Evolutionary conservation across 2,888 invertebrate genomes (phyloP), one percentile per base, ranked within the genome.

Genomic region (Cheilosia vulpina): DNA sequence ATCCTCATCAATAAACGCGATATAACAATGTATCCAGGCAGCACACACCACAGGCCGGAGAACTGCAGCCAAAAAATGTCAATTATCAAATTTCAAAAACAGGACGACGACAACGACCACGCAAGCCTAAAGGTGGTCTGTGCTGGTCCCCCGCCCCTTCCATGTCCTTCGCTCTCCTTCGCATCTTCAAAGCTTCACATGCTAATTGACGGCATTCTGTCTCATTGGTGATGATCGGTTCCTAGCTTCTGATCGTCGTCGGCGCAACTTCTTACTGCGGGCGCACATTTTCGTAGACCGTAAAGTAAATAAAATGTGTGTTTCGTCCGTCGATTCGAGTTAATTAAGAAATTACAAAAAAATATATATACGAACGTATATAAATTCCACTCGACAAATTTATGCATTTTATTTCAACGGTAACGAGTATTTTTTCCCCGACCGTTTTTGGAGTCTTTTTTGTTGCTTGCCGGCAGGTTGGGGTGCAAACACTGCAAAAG

Each of bases 341-440:
- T 88, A 89, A 89, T 89, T 89, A 88, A 89, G 89, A 88, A 88
- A 88, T 89, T 88, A n/a, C n/a, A 88, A 88, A 80, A 50, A 21
- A 52, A 52, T n/a, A 19, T 6, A 27, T 7, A 27, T 27, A 27
- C 27, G 24, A 13, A 15, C 13, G 24, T 24, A 52, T 11, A 52
- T 24, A 19, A 21, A 52, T 52, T 47, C 24, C 17, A 19, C 47
- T 88, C 87, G 82, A 85, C 89, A 88, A 88, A 88, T 89, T 89
- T 87, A 89, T 89, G 87, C 58, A 53, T 78, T 87, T 87, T 65
- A 69, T 63, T 73, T 82, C 73, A 73, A 82, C 82, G 69, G 69
- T 72, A 82, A 82, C 73, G 43, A 60, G 81, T 85, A 80, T 17
- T 13, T 34, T 52, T 52, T 62, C 6, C 17, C 34, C 17, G 34